A percentile compares a stretch with the other conserved stretches of the same genome.
Evolutionary conservation across 2,797 vertebrate genomes (phyloP).

Genomic region (Typhlichthys eigenmanni): DNA sequence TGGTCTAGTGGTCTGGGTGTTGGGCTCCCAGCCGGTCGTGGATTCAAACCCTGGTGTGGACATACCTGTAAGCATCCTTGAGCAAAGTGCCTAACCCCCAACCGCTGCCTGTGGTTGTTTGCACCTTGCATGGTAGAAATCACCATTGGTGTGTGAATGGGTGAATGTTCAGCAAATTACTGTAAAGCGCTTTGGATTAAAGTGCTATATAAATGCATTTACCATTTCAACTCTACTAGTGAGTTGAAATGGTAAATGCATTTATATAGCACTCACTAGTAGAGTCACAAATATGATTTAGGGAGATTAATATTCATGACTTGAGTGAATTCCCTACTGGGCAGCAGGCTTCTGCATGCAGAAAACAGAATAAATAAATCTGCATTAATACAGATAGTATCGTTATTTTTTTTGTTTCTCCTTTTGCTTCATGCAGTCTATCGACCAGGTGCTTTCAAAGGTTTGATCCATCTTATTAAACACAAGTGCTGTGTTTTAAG

Average conservation of each 20-base stretch:
- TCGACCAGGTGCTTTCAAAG: constrained; percentile 44
- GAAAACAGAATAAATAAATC: constrained; percentile 12
- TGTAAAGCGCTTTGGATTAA: too few relatives aligned
- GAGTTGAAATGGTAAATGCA: too few relatives aligned
- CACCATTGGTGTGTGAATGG: too few relatives aligned
- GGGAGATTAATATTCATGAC: constrained; percentile 36
- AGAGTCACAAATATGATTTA: constrained; percentile 22
- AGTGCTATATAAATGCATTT: too few relatives aligned
- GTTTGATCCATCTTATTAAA: constrained; percentile 57
- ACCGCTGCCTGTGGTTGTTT: too few relatives aligned
- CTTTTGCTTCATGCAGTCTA: neutral
- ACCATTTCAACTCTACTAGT: constrained; percentile 11
- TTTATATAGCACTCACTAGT: neutral
- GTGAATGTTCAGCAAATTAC: too few relatives aligned
- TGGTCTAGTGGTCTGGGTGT: too few relatives aligned
- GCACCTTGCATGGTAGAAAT: too few relatives aligned
- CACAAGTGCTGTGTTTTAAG: constrained; percentile 47
- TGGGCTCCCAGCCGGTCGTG: too few relatives aligned
- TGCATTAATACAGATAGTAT: constrained; percentile 24
- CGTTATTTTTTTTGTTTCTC: constrained; percentile 25
- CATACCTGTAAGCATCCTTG: too few relatives aligned
- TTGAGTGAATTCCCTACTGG: constrained; percentile 21
- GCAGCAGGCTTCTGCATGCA: constrained; percentile 3
- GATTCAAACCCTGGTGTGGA: too few relatives aligned
- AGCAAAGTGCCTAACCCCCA: too few relatives aligned